Conservation (phyloP, 2,888 invertebrate genomes). For the Mythimna ferrago region DNA sequence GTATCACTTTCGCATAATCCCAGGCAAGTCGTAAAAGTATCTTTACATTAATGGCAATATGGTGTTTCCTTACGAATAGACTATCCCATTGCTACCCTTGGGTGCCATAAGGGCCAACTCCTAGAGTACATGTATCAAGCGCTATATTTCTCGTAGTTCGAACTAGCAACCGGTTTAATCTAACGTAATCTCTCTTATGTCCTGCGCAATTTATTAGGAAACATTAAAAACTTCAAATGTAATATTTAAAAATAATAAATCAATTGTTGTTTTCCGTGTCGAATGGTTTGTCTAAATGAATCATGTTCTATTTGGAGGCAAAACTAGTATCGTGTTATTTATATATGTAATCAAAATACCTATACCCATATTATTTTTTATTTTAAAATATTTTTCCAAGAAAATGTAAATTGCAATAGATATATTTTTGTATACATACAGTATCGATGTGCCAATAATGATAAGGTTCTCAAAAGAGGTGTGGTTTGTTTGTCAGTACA, state of each 20-base stretch:
- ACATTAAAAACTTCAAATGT: background rate
- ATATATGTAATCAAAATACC: no score
- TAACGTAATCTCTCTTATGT: background rate
- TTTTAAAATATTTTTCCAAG: background rate
- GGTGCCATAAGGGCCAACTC: slow-evolving; percentile 15
- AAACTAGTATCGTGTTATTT: no score
- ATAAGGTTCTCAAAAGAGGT: slow-evolving; percentile 4
- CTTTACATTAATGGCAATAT: slow-evolving; percentile 32
- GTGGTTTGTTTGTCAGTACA: slow-evolving; percentile 5
- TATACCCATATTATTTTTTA: no score
- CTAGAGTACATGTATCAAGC: slow-evolving; percentile 1
- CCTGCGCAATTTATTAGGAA: background rate
- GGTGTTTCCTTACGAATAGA: slow-evolving; percentile 43
- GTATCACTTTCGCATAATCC: slow-evolving; percentile 35
- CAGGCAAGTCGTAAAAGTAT: slow-evolving; percentile 39
- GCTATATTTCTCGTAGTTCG: slow-evolving; percentile 9
- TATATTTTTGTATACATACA: background rate
- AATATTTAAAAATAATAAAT: background rate
- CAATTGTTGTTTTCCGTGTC: background rate
- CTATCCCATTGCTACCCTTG: slow-evolving; percentile 32
- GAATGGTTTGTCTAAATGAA: background rate
- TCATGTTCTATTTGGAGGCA: no score
- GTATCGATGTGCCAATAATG: background rate
- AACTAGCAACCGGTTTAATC: background rate
- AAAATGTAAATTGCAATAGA: background rate